Base-by-base conservation (phyloP, 2,113 vertebrate species). In the Cryptomyrus ogoouensis region DNA sequence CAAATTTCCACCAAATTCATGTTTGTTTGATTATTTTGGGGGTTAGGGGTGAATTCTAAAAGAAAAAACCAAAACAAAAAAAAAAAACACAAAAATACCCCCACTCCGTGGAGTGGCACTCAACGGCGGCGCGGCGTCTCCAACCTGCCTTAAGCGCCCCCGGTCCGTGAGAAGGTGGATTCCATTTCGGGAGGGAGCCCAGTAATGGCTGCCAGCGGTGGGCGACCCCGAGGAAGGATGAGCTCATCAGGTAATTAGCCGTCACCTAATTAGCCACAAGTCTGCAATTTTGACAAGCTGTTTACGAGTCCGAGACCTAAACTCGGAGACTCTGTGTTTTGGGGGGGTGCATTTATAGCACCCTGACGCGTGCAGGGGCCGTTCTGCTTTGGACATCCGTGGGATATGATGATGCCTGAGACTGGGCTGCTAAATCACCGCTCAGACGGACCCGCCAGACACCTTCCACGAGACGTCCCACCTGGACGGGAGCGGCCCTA, bases 231-330 rank as follows among this genome's bases (percentile, higher is more conserved):
- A 3, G 17, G 85, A 87, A 19, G 17, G 39, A 5, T 66, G 87
- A 62, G 53, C 31, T 62, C 87, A 88, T 66, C 87, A 62, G 35
- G 31, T 66, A 62, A 88, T 88, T 88, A 88, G 52, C 52, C 0
- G 15, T 39, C 8, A 3, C 56, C 15, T 88, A 88, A 88, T 62
- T 88, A 88, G 15, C 35, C 39, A 58, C 53, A 88, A 6, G 0
- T 6, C 42, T 5, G 39, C 53, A 62, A 88, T 88, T 88, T 66
- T 47, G 56, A 88, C 21, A 46, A 88, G 87, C 52, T 42, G 87
- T 88, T 88, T 62, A 62, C 27, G 9, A 35, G 31, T 31, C 19
- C n/a, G 53, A 88, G 42, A 39, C n/a, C 87, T 87, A 62, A 42
- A 46, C 35, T 62, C 62, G 3, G 27, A n/a, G 5, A 62, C 56